Evolutionary conservation across 2,113 vertebrate genomes (phyloP), one percentile per base, ranked within the genome.

Genomic region (Madoqua kirkii): DNA sequence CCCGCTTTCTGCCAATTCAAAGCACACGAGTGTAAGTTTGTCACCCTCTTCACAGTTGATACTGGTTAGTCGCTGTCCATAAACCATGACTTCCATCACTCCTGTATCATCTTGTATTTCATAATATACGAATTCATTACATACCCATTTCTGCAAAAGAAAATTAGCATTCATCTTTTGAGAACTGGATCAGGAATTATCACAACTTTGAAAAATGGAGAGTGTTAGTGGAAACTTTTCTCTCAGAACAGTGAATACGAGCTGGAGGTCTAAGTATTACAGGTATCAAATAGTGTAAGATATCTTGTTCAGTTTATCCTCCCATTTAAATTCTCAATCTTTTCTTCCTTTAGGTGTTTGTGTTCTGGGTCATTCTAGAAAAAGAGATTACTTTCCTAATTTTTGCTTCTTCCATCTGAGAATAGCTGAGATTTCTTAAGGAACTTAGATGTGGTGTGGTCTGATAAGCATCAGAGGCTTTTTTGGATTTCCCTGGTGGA

Each of bases 91-190:
- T 19, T 95, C 40, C 87, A 97, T 96, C 27, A 2, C 57, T 74
- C 96, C 96, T 43, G 96, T 97, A 8, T 93, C 25, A 54, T 98
- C 96, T 91, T 27, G 3, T 57, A 97, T 86, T 67, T 82, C 89
- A 78, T 96, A 91, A 92, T 29, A 82, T 54, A 52, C 67, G 3
- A 2, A 54, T 25, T 74, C 10, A 5, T 17, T 7, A 10, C 0
- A 88, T 36, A 59, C 83, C 0, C 0, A 19, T 95, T 93, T 96
- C 96, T 98, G 96, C 1, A 96, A 96, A 95, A 87, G 12, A 96
- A 89, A 95, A 91, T 60, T 25, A 95, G 25, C 12, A 79, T 6
- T 8, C 4, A 71, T 33, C 3, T 90, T 83, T 36, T 87, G 57
- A 91, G 40, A 78, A 60, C 29, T 62, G 2, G 87, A 21, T 95